Conservation (phyloP, 2,888 invertebrate genomes). For the Rotaria sp. region DNA sequence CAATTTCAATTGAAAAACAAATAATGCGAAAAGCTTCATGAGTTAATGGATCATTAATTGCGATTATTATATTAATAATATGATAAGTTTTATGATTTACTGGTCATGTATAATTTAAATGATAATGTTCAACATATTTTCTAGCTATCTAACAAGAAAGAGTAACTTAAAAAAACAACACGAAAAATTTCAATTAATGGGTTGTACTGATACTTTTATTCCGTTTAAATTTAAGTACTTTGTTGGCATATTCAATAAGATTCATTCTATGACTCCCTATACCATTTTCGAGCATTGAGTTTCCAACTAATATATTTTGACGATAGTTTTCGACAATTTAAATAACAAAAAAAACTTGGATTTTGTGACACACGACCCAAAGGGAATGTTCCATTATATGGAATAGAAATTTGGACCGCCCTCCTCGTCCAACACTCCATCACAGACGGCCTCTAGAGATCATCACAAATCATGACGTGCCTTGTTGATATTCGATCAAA, state of each 20-base stretch:
- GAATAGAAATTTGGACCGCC: too few species aligned
- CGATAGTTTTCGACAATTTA: neutral
- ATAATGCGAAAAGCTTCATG: slow-evolving; percentile 45
- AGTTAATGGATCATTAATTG: slow-evolving; percentile 46
- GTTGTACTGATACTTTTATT: neutral
- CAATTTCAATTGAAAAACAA: neutral
- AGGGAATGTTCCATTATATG: too few species aligned
- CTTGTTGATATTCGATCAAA: too few species aligned
- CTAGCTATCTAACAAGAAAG: neutral
- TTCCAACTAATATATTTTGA: neutral
- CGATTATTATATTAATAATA: neutral
- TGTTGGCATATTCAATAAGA: neutral
- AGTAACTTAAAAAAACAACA: too few species aligned
- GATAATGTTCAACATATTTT: neutral
- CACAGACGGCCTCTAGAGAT: too few species aligned
- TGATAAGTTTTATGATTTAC: neutral
- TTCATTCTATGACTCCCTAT: neutral
- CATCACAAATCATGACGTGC: too few species aligned
- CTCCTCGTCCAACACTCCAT: too few species aligned
- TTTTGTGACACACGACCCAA: too few species aligned
- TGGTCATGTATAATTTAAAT: slow-evolving; percentile 22
- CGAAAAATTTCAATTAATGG: too few species aligned
- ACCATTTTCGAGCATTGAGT: neutral
- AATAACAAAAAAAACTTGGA: neutral
- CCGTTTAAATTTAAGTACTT: neutral